Evolutionary conservation across 30 jellyfish, hydroid and myxozoan species (phyloP), one percentile per base, ranked within the genome.

Genomic region (Clytia hemisphaerica): DNA sequence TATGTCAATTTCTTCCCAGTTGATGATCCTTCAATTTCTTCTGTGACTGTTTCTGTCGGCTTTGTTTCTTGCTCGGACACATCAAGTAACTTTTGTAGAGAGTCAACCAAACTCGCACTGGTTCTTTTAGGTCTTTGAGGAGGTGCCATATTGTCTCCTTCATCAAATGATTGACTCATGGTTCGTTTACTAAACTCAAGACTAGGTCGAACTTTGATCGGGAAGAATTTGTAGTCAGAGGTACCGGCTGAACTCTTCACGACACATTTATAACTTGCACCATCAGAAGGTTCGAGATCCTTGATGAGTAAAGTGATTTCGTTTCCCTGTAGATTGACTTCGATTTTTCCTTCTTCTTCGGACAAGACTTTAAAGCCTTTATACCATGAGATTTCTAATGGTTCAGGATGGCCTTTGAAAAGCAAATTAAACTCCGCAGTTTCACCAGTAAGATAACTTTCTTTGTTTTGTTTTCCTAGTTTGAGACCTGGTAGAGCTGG

Each of bases 221-320:
- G n/a, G n/a, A n/a, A n/a, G 38, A 86, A 86, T 6, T 71, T 57
- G 50, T 58, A 28, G 12, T 83, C 75, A 32, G 83, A 83, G 22
- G 82, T 88, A 6, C 94, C 94, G 33, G 45, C 12, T 0, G 67
- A 67, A 57, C 76, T 88, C 10, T 84, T 71, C 21, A 82, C 97
- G 4, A 81, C 57, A 44, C 97, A 88, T 44, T 68, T 88, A 63
- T 71, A 77, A 2, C 77, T 69, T 18, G 93, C 97, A 59, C 85
- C 60, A 47, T 88, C 97, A 25, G 68, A 85, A 14, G 76, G 42
- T 55, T 45, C 71, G 70, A 72, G 61, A 19, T 72, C 82, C 40
- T 67, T 79, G 27, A 88, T 46, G 2, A 58, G 40, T 74, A 80
- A 50, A 40, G 77, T 54, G 32, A 36, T 37, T 32, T 35, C 49